Percentiles rank a stretch among this genome's conserved stretches.
Conservation (phyloP, 2,113 vertebrate genomes). For the Emydocephalus ijimae region DNA sequence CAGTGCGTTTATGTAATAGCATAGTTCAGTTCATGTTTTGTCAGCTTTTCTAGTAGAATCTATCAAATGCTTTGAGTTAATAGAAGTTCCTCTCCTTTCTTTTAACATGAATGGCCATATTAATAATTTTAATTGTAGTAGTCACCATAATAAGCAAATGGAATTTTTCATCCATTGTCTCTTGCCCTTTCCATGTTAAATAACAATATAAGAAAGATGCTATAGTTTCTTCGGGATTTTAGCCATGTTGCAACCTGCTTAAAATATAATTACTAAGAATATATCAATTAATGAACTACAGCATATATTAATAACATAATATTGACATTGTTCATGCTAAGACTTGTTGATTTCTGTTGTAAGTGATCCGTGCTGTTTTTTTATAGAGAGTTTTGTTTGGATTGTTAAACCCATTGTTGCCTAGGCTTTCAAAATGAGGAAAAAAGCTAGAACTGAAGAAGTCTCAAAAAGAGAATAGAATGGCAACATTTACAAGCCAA, state of each 20-base stretch:
- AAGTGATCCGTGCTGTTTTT: neutral
- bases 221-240: neutral
- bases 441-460: neutral
- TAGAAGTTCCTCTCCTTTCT: too few species aligned
- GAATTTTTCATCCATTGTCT: neutral
- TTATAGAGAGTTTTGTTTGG: neutral
- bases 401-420: neutral
- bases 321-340: neutral
- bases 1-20: neutral
- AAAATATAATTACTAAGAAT: slow-evolving; percentile 47
- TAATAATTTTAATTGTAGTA: neutral
- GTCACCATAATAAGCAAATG: neutral
- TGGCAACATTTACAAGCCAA: neutral
- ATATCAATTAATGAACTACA: slow-evolving; percentile 56
- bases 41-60: neutral
- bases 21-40: neutral
- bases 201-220: neutral
- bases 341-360: neutral
- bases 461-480: neutral
- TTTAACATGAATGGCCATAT: too few species aligned
- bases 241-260: slow-evolving; percentile 52
- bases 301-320: neutral
- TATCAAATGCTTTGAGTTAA: neutral
- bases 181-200: neutral
- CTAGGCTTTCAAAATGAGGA: neutral